Conservation (phyloP, 2,113 vertebrate genomes). For the Opisthocomus hoazin region DNA sequence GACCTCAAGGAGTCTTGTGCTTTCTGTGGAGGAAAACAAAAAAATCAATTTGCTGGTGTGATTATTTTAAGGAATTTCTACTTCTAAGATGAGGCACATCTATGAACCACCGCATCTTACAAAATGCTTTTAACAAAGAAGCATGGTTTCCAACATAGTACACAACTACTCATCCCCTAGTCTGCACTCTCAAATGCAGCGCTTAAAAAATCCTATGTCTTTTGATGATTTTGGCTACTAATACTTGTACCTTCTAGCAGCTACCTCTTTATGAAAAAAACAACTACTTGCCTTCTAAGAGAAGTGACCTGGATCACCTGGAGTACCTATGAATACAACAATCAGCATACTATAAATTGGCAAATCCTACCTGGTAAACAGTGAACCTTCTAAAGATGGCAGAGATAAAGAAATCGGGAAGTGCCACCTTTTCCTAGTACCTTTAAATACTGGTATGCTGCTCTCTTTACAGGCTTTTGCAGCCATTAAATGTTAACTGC, state of each 20-base stretch:
- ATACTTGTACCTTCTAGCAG: background rate
- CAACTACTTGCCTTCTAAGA: background rate
- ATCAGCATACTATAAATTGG: background rate
- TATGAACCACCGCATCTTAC: background rate
- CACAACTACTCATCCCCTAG: background rate
- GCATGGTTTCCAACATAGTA: background rate
- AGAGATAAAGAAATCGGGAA: background rate
- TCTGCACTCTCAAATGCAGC: background rate
- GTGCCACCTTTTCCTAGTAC: background rate
- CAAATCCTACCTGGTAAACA: background rate
- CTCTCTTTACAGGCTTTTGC: background rate
- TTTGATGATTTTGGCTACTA: background rate
- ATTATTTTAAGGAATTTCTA: background rate
- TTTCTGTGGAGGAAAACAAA: constrained; percentile 71
- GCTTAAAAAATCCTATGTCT: background rate
- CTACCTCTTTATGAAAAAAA: background rate
- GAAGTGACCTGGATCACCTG: background rate
- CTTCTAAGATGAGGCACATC: background rate
- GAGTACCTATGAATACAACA: background rate
- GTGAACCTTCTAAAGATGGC: background rate
- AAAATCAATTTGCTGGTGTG: background rate
- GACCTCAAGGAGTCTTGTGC: constrained; percentile 80
- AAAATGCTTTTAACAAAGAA: background rate
- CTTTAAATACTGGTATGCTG: background rate
- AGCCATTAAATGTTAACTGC: background rate